Evolutionary conservation across 2,113 vertebrate genomes (phyloP).

Genomic region (Todiramphus saurophagus): DNA sequence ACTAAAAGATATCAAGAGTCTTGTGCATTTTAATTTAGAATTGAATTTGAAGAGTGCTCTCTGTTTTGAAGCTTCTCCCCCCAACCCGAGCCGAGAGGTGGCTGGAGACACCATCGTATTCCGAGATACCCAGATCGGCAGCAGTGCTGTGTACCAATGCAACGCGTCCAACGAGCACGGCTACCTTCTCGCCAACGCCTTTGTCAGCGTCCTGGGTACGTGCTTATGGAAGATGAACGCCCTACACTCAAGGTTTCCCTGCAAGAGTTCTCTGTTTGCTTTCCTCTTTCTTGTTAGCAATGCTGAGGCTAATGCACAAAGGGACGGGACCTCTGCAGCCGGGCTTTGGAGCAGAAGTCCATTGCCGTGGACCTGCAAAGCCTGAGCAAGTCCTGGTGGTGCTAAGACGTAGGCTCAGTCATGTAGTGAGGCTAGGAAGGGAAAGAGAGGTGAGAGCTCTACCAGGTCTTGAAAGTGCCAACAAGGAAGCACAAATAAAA

Average conservation of each 20-base stretch:
- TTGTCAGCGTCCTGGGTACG: constrained; percentile 92
- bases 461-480: background rate
- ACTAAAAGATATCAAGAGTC: background rate
- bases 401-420: background rate
- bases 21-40: background rate
- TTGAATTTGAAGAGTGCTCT: rapidly evolving
- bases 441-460: background rate
- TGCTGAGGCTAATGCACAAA: background rate
- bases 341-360: background rate
- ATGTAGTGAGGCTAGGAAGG: background rate
- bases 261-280: rapidly evolving
- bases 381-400: background rate
- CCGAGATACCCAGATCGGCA: constrained; percentile 89
- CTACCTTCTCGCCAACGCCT: constrained; percentile 94
- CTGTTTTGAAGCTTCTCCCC: constrained; percentile 69
- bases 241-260: background rate
- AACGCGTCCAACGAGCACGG: constrained; percentile 96
- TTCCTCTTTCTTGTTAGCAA: background rate
- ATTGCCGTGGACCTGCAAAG: background rate
- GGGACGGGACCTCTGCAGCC: background rate
- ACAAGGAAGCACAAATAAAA: background rate
- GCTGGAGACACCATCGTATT: constrained; percentile 92
- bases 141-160: constrained; percentile 94
- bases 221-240: rapidly evolving
- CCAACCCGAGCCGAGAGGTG: constrained; percentile 83